Evolutionary conservation across 2,888 invertebrate species (phyloP), one percentile per base, ranked within the genome.

Genomic region (Byasa hedistus): DNA sequence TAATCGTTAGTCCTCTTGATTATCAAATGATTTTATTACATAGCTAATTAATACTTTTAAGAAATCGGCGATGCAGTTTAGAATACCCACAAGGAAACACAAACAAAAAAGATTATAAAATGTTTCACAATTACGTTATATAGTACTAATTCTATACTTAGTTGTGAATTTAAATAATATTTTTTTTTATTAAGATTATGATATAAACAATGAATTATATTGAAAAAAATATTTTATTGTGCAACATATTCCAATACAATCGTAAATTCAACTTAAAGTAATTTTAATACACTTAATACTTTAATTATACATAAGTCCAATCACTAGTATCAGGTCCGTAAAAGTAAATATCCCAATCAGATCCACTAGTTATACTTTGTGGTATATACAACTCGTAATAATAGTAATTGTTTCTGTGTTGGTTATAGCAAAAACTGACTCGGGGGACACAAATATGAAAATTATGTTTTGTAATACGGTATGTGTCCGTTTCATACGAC

Each of bases 371-470:
- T 70, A 78, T 73, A 32, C 77, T 74, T 0, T 55, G 1, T 0
- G 86, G 83, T 21, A 83, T 61, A 59, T 83, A 84, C 83, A 83
- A 85, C 64, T 86, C 86, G 68, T 82, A 87, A 61, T 79, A 86
- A 65, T 69, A 79, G 57, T 84, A 82, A 66, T 78, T 81, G 52
- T 48, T 78, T 36, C 84, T 73, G 0, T 58, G 69, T 24, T 76
- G 71, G 0, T 79, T 68, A 67, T 85, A 82, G 23, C 80, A 81
- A 66, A 78, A 81, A 0, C 72, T 71, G 21, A 87, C 82, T 1
- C 87, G 79, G 0, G 84, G 83, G 0, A 87, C 84, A 61, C 88
- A 88, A 0, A 88, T 69, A 68, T 86, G 86, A 69, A 87, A 86
- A 21, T 74, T 74, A 68, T 75, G 85, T 0, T 82, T 66, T 0